Evolutionary conservation across 2,888 invertebrate species (phyloP).

Genomic region (Tipula helvola): DNA sequence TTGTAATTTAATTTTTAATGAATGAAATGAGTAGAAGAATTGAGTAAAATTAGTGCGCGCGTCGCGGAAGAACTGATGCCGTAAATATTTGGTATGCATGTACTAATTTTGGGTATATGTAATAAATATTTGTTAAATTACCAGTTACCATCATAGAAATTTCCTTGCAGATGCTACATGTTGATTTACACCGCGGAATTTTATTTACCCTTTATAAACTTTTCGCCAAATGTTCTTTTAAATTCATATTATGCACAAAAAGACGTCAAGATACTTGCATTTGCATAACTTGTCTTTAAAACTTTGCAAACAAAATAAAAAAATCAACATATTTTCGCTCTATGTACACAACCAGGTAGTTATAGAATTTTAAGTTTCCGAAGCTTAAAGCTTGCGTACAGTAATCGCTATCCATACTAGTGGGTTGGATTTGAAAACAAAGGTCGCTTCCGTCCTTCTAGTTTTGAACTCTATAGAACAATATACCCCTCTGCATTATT

Average conservation of each 20-base stretch:
- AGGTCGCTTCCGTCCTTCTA: no score
- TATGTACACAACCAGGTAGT: background rate
- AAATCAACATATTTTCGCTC: background rate
- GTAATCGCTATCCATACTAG: no score
- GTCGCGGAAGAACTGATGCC: background rate
- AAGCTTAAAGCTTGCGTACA: no score
- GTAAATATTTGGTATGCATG: background rate
- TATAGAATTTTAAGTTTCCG: background rate
- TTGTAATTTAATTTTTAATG: background rate
- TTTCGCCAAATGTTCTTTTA: background rate
- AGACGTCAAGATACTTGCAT: background rate
- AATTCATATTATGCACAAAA: background rate
- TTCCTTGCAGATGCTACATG: background rate
- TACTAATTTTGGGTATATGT: background rate
- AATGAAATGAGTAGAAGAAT: background rate
- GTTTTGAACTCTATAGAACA: background rate
- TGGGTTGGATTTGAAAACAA: no score
- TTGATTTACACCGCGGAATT: background rate
- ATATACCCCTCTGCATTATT: background rate
- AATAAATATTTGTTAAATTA: background rate
- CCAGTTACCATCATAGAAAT: background rate
- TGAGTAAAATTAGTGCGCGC: background rate
- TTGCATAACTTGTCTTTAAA: background rate
- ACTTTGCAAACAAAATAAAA: background rate
- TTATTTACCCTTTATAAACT: background rate